These are phyloP conservation scores for Nestor notabilis DNA, from an alignment of 2,113 vertebrate species.

Conservation along the genomic window DNA sequence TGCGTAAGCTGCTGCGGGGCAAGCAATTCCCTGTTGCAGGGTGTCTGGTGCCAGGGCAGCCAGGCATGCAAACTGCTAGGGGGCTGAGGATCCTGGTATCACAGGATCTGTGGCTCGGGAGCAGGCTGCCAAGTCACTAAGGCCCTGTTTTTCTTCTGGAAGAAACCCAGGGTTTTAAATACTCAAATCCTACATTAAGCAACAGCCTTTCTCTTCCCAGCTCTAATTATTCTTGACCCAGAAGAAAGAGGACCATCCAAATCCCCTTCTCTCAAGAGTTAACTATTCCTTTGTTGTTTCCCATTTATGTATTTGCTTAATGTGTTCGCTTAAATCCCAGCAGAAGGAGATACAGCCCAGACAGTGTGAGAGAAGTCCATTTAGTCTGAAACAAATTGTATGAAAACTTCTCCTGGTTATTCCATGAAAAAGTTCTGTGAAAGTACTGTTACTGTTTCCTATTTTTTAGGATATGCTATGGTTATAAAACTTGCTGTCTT, in stretches of 20 bases:
- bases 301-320: neutral
- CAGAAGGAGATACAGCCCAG: neutral
- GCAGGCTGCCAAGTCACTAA: conserved; percentile 37
- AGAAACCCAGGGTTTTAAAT: conserved; percentile 25
- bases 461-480: neutral
- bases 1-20: neutral
- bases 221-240: neutral
- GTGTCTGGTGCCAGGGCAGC: neutral
- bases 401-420: neutral
- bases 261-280: neutral
- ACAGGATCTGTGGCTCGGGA: conserved; percentile 12
- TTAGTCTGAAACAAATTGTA: neutral
- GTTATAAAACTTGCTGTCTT: neutral
- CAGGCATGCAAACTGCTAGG: neutral
- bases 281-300: neutral
- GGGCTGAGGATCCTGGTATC: neutral
- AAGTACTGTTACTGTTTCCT: neutral
- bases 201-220: neutral
- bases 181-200: conserved; percentile 4
- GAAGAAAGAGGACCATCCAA: neutral
- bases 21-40: neutral
- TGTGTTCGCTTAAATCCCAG: neutral
- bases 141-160: conserved; percentile 37
- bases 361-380: neutral
- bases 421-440: neutral